phyloP scores from a whole-genome alignment of 1,140 invertebrate species.

The Megathymus violae region DNA sequence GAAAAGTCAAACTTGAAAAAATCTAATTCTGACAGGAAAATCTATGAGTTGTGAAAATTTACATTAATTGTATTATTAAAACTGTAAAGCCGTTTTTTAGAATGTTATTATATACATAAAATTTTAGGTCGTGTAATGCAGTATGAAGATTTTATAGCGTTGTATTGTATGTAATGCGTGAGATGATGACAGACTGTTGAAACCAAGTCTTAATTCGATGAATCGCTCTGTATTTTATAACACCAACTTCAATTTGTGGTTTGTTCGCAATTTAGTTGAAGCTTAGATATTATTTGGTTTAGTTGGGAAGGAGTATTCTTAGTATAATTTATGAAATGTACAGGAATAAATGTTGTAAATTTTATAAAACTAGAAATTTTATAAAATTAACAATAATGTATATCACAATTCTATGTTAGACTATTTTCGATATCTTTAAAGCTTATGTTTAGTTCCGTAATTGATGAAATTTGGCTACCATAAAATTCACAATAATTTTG shows the following conservation, averaged over 20 bases:
- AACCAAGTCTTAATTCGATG: constrained; percentile 35
- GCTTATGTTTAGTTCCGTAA: too few relatives aligned
- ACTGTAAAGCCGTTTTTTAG: too few relatives aligned
- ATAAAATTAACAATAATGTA: too few relatives aligned
- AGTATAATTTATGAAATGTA: constrained; percentile 4
- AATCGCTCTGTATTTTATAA: constrained; percentile 49
- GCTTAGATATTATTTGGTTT: constrained; percentile 14
- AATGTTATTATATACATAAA: too few relatives aligned
- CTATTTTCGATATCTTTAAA: too few relatives aligned
- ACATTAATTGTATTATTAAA: too few relatives aligned
- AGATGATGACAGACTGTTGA: constrained; percentile 8
- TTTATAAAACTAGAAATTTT: too few relatives aligned
- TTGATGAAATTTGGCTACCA: too few relatives aligned
- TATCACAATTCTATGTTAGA: too few relatives aligned
- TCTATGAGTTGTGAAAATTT: too few relatives aligned
- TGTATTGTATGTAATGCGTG: constrained; percentile 4
- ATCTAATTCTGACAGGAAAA: too few relatives aligned
- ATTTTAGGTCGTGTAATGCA: background rate
- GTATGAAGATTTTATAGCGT: background rate
- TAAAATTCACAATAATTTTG: background rate
- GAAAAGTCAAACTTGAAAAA: too few relatives aligned
- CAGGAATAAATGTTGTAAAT: background rate
- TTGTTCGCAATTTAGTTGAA: constrained; percentile 28
- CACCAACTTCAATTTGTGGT: constrained; percentile 38
- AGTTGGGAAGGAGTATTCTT: constrained; percentile 20